Evolutionary conservation across 2,113 vertebrate species (phyloP), one percentile per base, ranked within the genome.

Genomic region (Phalacrocorax brasilianus): DNA sequence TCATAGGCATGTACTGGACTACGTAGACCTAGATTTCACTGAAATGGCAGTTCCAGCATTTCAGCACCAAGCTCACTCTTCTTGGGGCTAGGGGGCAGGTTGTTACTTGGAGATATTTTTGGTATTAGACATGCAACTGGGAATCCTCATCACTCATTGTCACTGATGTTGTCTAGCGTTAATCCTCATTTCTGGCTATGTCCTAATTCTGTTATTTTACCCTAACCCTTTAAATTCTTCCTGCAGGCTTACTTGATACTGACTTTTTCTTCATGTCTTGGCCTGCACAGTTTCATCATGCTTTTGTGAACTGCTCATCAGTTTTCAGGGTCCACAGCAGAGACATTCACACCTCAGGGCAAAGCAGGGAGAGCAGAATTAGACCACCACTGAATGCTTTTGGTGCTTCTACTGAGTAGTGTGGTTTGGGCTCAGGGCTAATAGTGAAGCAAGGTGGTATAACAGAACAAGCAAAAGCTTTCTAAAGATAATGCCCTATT

Each of bases 401-500:
- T 76, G 58, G 68, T 95, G 71, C 53, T 89, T 76, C 63, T 73
- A 1, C 52, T 74, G 63, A 74, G 59, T 84, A 47, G 65, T 33
- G 8, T 15, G 15, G 38, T 52, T 91, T 92, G 38, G 32, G 50
- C 71, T 91, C 58, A 47, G 58, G 58, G 33, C 70, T 91, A 61
- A 35, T 35, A 76, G 49, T 0, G 0, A 85, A 84, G 63, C 68
- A 89, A 89, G 73, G 58, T 91, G 68, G 20, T 85, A 19, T 56
- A 83, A 80, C 27, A 82, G 88, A 92, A 84, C 53, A 81, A 93
- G 90, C 35, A 92, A 63, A 95, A 85, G 30, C 72, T 88, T 97
- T 93, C 88, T 94, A 75, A 85, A 96, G 90, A 78, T 81, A 89
- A 86, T 89, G 58, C 73, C 66, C 92, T 95, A 45, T 88, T 97